Evolutionary conservation across 1,140 invertebrate species (phyloP), one percentile per base, ranked within the genome.

Genomic region (Limonius californicus): DNA sequence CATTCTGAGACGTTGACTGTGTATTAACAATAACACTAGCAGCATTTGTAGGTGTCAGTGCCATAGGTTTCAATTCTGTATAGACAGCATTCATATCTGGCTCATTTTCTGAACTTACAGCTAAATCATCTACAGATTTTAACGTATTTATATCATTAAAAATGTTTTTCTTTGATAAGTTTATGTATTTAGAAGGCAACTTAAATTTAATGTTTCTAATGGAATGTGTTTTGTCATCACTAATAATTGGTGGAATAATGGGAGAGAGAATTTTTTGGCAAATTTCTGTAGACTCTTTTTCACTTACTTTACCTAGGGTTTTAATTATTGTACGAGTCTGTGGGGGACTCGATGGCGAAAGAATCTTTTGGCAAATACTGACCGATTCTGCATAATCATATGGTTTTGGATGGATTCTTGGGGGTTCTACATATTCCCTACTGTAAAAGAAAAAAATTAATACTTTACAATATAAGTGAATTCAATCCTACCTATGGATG

Each of bases 201-300:
- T 77, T 77, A 65, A 77, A 77, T 60, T 77, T 77, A 45, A 77
- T 77, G 65, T 77, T 76, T 68, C 75, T 76, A 7, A 76, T 76
- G 1, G 73, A 71, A 43, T 72, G 73, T 47, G 71, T 66, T 20
- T 65, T 65, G 70, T 74, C 45, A 50, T 50, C 57, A 23, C 18
- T 35, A 12, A 11, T 32, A 7, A 42, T 8, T 45, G 54, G 59
- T 8, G 11, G 23, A 18, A 45, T 56, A 30, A 53, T 56, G 12
- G 61, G 59, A 11, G 59, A 39, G 6, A 72, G 23, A n/a, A 70
- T 71, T 54, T 67, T 70, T 42, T 72, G 67, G 43, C 63, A 70
- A 15, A 71, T 71, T 56, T 71, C 70, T 20, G 60, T 43, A 0
- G 69, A 67, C 19, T 60, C 64, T 30, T 56, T 39, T 32, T 62